phyloP scores from a whole-genome alignment of 2,113 vertebrate genomes.

The Nothobranchius kuhntae region DNA sequence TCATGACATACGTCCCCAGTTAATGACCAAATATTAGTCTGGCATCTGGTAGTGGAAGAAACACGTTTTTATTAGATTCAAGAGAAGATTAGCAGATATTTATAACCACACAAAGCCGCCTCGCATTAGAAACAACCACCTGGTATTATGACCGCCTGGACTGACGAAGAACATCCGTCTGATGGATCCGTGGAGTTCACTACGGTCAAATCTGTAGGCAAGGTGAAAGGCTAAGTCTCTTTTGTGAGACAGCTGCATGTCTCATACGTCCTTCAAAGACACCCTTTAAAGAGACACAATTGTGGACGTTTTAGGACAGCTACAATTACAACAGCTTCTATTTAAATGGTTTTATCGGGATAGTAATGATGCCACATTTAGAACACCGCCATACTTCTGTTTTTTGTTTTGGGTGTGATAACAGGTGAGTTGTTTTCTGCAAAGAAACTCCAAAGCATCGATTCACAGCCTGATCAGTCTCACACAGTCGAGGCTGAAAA shows the following conservation, averaged over 20 bases:
- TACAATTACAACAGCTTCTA: too few species aligned
- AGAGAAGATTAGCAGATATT: neutral
- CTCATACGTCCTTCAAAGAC: neutral
- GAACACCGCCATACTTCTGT: neutral
- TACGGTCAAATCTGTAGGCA: neutral
- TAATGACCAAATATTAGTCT: conserved; percentile 2
- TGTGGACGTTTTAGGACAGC: too few species aligned
- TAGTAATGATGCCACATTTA: neutral
- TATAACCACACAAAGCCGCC: neutral
- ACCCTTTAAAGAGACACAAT: neutral
- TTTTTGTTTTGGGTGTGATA: neutral
- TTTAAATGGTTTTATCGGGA: too few species aligned
- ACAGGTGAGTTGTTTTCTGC: neutral
- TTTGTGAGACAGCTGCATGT: neutral
- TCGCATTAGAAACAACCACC: too few species aligned
- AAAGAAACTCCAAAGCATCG: neutral
- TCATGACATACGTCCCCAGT: conserved; percentile 24
- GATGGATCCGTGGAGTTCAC: neutral
- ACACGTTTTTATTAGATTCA: neutral
- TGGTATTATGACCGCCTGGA: neutral
- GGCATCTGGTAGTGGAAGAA: too few species aligned
- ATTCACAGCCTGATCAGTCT: conserved; percentile 2
- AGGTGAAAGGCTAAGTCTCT: neutral
- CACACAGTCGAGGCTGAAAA: neutral
- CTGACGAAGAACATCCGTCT: neutral